These are phyloP conservation scores for Agriopis aurantiaria DNA, from an alignment of 2,888 invertebrate species.

Conservation along the genomic window DNA sequence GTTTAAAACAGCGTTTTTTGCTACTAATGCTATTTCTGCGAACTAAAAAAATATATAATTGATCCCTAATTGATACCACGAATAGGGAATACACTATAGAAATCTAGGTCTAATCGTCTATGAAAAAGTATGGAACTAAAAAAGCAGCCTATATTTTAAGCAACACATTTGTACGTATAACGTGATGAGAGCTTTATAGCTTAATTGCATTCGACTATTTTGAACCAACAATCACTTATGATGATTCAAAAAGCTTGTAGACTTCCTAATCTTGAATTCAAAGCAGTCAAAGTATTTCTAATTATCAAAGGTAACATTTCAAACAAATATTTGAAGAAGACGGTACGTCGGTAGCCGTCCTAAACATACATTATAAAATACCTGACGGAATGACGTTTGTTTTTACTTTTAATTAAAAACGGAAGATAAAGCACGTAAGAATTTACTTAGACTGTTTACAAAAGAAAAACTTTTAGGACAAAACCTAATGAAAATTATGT, in stretches of 20 bases:
- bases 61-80: too few relatives aligned
- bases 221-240: background rate
- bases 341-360: conserved; percentile 37
- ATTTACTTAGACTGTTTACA: conserved; percentile 1
- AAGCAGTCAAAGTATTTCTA: conserved; percentile 20
- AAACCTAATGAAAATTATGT: background rate
- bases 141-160: too few relatives aligned
- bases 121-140: too few relatives aligned
- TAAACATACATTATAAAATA: conserved; percentile 41
- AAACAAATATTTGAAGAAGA: conserved; percentile 41
- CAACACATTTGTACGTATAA: too few relatives aligned
- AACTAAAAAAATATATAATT: too few relatives aligned
- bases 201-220: background rate
- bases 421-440: conserved; percentile 17
- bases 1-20: too few relatives aligned
- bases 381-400: conserved; percentile 23
- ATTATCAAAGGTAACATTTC: conserved; percentile 34
- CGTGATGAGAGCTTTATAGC: too few relatives aligned
- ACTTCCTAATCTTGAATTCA: conserved; percentile 9
- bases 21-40: too few relatives aligned
- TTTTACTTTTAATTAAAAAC: conserved; percentile 30
- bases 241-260: background rate
- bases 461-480: background rate
- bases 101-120: too few relatives aligned
- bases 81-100: too few relatives aligned